A percentile compares a stretch with the other conserved stretches of the same genome.
These are phyloP conservation scores for Noctua janthina DNA, from an alignment of 2,888 invertebrate species.

Conservation along the genomic window DNA sequence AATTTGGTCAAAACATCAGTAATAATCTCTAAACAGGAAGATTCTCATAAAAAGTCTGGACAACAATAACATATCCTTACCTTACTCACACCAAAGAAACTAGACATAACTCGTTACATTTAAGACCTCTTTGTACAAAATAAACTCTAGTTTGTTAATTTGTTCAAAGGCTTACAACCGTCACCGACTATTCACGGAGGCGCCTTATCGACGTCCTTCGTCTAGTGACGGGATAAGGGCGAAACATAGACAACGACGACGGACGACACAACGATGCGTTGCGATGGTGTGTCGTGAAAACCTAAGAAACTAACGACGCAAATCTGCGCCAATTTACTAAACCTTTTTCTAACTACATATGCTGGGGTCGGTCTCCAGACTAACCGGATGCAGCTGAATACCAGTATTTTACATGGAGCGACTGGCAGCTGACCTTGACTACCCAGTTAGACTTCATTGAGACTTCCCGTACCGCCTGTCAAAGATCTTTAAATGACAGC, in stretches of 20 bases:
- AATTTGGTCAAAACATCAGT: not conserved
- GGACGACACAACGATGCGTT: not conserved
- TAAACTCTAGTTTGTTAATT: slow-evolving; percentile 47
- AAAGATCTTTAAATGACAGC: not conserved
- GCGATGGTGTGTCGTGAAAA: not conserved
- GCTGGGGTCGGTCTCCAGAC: not conserved
- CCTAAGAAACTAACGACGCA: not conserved
- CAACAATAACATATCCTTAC: not conserved
- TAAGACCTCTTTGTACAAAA: slow-evolving; percentile 30
- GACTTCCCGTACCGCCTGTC: not conserved
- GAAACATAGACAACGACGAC: not conserved
- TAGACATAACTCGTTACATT: slow-evolving; percentile 23
- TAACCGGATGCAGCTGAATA: not conserved
- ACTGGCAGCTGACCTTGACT: not conserved
- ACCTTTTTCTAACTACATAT: not conserved
- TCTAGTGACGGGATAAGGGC: slow-evolving; percentile 22
- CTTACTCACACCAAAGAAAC: not conserved
- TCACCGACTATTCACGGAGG: slow-evolving; percentile 43
- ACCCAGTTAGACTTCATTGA: not conserved
- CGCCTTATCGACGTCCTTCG: slow-evolving; percentile 49
- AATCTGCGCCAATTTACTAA: not conserved
- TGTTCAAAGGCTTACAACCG: slow-evolving; percentile 35
- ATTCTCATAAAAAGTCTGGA: not conserved
- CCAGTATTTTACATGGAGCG: not conserved
- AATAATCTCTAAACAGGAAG: not conserved